phyloP scores from a whole-genome alignment of 53 echinoderm and acorn worm genomes.

The Apostichopus leukothele region DNA sequence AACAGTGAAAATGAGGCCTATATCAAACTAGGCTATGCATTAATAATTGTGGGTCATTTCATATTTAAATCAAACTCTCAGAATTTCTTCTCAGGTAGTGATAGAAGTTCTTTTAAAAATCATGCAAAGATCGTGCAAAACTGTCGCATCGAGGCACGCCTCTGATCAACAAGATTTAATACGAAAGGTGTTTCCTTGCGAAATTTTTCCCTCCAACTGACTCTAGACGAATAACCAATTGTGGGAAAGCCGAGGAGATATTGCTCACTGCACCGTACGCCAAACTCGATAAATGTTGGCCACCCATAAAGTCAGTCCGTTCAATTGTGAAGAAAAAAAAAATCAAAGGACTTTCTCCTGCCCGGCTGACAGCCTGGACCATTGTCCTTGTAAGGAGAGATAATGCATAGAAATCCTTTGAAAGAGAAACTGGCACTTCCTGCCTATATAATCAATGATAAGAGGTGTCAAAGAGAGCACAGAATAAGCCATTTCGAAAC shows the following conservation, averaged over 20 bases:
- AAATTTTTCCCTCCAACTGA: background rate
- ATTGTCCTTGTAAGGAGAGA: slow-evolving; percentile 22
- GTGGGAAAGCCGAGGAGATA: background rate
- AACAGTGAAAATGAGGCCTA: too few species aligned
- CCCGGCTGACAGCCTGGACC: background rate
- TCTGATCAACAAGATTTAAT: too few species aligned
- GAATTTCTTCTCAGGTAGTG: too few species aligned
- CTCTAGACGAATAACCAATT: background rate
- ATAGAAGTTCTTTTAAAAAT: too few species aligned
- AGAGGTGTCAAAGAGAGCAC: background rate
- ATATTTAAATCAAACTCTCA: too few species aligned
- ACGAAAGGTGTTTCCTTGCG: too few species aligned
- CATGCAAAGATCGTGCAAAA: too few species aligned
- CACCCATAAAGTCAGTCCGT: slow-evolving; percentile 20
- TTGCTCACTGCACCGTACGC: background rate
- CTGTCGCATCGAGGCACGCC: too few species aligned
- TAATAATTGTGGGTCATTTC: too few species aligned
- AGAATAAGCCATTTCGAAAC: background rate
- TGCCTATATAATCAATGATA: background rate
- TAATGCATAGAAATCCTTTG: slow-evolving; percentile 5
- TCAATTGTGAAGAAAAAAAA: background rate
- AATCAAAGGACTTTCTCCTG: background rate
- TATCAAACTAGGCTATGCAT: too few species aligned
- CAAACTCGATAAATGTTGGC: background rate
- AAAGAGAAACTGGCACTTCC: background rate